Conservation (phyloP, 2,113 vertebrate species). For the Heterochromis multidens region DNA sequence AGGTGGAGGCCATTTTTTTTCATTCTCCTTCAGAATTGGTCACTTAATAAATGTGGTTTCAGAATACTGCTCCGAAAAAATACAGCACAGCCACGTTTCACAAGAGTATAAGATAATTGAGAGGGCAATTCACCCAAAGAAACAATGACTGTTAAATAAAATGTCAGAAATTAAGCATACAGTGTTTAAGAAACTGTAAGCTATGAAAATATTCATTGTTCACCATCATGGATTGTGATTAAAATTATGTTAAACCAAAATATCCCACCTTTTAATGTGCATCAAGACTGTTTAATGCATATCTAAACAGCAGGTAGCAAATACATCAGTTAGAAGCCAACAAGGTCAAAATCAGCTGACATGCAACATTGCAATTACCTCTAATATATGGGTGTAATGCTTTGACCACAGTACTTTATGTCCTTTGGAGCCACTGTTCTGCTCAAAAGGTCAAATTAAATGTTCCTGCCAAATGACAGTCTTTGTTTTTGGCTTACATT, state of each 20-base stretch:
- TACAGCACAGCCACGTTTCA: background rate
- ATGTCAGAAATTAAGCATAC: background rate
- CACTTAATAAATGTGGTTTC: background rate
- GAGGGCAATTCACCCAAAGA: background rate
- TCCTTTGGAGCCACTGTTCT: conserved; percentile 23
- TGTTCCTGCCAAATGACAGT: conserved; percentile 27
- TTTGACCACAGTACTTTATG: conserved; percentile 40
- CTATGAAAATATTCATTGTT: background rate
- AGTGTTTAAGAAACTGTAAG: background rate
- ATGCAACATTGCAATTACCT: conserved; percentile 24
- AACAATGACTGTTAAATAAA: background rate
- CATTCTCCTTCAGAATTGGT: background rate
- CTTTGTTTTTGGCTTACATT: conserved; percentile 37
- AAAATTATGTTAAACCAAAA: background rate
- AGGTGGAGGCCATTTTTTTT: background rate
- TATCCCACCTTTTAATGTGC: background rate
- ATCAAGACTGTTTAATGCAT: background rate
- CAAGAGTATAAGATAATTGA: background rate
- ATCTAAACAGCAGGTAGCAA: background rate
- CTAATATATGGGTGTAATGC: conserved; percentile 49
- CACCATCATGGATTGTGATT: background rate
- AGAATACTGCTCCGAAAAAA: background rate
- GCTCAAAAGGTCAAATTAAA: conserved; percentile 61
- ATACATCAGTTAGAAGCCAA: conserved; percentile 1
- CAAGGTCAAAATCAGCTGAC: background rate